These are phyloP conservation scores for Muricea muricata DNA, from an alignment of 92 coral and sea anemone genomes.

Conservation along the genomic window DNA sequence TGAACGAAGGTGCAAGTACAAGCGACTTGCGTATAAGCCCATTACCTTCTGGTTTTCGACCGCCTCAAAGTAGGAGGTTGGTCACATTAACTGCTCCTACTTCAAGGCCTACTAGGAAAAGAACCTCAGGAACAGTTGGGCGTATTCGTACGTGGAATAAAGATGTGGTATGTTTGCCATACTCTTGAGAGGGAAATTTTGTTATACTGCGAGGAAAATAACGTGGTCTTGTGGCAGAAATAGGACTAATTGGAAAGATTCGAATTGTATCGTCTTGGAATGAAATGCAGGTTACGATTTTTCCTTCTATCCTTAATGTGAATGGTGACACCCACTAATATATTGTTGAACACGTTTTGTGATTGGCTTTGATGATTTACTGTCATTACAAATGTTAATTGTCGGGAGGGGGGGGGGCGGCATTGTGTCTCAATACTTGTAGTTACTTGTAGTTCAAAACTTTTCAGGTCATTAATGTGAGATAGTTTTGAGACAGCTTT, in stretches of 20 bases:
- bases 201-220: not conserved
- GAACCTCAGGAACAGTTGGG: not conserved
- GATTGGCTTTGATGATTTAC: too few species aligned
- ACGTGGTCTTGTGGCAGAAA: constrained; percentile 17
- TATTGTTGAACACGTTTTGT: too few species aligned
- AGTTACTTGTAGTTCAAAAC: too few species aligned
- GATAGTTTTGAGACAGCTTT: too few species aligned
- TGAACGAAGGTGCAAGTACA: too few species aligned
- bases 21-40: too few species aligned
- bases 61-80: too few species aligned
- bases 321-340: not conserved
- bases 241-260: constrained; percentile 20
- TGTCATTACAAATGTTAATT: too few species aligned
- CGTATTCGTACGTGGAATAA: constrained; percentile 22
- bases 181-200: not conserved
- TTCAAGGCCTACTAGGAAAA: constrained; percentile 3
- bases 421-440: too few species aligned
- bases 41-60: constrained; percentile 1
- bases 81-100: not conserved
- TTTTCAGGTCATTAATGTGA: too few species aligned
- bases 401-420: too few species aligned
- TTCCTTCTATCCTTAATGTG: too few species aligned
- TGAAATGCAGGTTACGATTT: not conserved
- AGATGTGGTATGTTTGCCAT: constrained; percentile 26
- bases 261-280: not conserved